phyloP scores from a whole-genome alignment of 2,888 invertebrate genomes.

The Allophyes oxyacanthae region DNA sequence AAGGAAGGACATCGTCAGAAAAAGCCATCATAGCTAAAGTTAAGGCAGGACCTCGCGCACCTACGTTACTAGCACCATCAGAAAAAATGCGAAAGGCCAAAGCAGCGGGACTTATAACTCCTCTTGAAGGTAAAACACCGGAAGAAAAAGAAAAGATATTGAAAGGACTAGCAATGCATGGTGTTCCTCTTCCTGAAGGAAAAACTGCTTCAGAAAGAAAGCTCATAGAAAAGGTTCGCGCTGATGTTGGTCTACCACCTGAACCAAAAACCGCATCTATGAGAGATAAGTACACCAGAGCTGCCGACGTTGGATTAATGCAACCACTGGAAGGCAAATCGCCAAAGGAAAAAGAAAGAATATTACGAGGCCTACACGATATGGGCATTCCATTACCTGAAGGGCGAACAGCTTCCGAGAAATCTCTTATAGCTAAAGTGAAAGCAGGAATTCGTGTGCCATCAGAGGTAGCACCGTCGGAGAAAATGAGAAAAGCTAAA shows the following conservation, averaged over 20 bases:
- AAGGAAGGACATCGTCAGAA: slow-evolving; percentile 36
- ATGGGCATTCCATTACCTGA: slow-evolving; percentile 1
- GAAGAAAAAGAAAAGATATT: slow-evolving; percentile 61
- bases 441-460: too few relatives aligned
- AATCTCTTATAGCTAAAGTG: too few relatives aligned
- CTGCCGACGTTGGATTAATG: not conserved
- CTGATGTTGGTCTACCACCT: slow-evolving; percentile 15
- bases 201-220: slow-evolving; percentile 41
- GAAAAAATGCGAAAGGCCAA: slow-evolving; percentile 44
- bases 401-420: not conserved
- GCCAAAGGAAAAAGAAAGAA: slow-evolving; percentile 12
- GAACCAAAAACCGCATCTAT: not conserved
- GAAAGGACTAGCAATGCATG: slow-evolving; percentile 46
- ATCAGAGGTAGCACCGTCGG: too few relatives aligned
- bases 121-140: slow-evolving; percentile 57
- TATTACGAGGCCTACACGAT: not conserved
- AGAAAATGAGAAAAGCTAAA: too few relatives aligned
- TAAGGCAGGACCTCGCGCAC: slow-evolving; percentile 7
- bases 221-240: slow-evolving; percentile 42
- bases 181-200: slow-evolving; percentile 55
- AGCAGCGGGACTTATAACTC: slow-evolving; percentile 44
- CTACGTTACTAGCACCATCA: not conserved
- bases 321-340: slow-evolving; percentile 23
- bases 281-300: too few relatives aligned
- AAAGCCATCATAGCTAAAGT: slow-evolving; percentile 33